Evolutionary conservation across 1,140 invertebrate genomes (phyloP).

Genomic region (Aethina tumida): DNA sequence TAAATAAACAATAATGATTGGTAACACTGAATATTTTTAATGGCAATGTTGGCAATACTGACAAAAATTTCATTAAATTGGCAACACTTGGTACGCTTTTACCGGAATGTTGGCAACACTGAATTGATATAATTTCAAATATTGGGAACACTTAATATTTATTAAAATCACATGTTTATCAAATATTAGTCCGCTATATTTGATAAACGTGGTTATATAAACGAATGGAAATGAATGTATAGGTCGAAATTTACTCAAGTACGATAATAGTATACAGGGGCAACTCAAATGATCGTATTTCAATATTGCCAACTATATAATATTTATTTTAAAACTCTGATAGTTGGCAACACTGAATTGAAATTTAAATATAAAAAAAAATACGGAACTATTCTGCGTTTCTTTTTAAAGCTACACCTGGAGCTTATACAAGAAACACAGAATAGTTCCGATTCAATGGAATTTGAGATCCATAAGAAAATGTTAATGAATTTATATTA

Average conservation of each 20-base stretch:
- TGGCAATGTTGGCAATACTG: constrained; percentile 11
- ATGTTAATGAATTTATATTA: not conserved
- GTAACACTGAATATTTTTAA: constrained; percentile 6
- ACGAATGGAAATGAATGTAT: no score
- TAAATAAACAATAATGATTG: constrained; percentile 3
- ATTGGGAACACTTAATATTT: constrained; percentile 1
- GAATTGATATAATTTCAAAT: not conserved
- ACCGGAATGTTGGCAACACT: constrained; percentile 9
- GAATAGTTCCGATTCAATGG: not conserved
- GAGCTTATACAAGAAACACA: constrained; percentile 1
- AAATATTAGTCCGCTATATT: no score
- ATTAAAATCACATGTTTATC: not conserved
- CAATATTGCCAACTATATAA: constrained; percentile 3
- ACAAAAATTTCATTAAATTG: constrained; percentile 6
- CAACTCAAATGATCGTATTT: no score
- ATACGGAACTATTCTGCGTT: not conserved
- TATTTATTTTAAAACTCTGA: constrained; percentile 3
- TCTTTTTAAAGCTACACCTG: not conserved
- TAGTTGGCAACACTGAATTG: constrained; percentile 11
- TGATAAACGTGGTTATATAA: no score
- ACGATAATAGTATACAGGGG: no score
- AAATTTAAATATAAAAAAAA: constrained; percentile 2
- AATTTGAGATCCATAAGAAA: not conserved
- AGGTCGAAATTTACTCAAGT: no score
- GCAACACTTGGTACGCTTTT: constrained; percentile 11